Base-by-base conservation (phyloP, 2,797 vertebrate species). In the Oreortyx pictus region DNA sequence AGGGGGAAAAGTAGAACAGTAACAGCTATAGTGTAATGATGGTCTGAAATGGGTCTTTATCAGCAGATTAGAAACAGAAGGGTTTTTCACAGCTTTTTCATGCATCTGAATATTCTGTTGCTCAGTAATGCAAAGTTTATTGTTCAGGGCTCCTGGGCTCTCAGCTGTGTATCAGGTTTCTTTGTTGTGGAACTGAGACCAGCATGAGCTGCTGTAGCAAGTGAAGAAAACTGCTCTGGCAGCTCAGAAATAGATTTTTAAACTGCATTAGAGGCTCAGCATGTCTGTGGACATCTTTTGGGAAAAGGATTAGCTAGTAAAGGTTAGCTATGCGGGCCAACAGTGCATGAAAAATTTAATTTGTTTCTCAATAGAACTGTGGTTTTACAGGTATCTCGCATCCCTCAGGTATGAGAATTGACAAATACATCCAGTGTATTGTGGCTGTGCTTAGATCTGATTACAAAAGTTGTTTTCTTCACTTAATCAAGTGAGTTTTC, bases 11-110 rank as follows among this genome's bases (percentile, higher is more conserved):
- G 46, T 20, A 64, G 22, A 70, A 29, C 14, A 43, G 12, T n/a
- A 57, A 56, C 62, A 79, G 33, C 12, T 27, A 4, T 14, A 27
- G 8, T 23, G 41, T 61, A 88, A 41, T 11, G 24, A 7, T 56
- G 62, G 14, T 25, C 13, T 47, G 1, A 90, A 83, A 10, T 59
- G 49, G 13, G 9, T 52, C 31, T 67, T n/a, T n/a, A 5, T 16
- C 31, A 57, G 37, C 43, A 76, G 19, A n/a, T 85, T 23, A 33
- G 49, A 44, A 72, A 31, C 7, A 4, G 13, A 37, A 50, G 46
- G 11, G 2, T 0, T 50, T 86, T 72, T 72, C 49, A 9, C 1
- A 1, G 41, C 0, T 0, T 73, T 82, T 54, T 54, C 43, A 4
- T 41, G 7, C 16, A 39, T 24, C 64, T 72, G 8, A 7, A 0